These are phyloP conservation scores for Aplodontia rufa DNA, from an alignment of 2,113 vertebrate genomes.

Conservation along the genomic window DNA sequence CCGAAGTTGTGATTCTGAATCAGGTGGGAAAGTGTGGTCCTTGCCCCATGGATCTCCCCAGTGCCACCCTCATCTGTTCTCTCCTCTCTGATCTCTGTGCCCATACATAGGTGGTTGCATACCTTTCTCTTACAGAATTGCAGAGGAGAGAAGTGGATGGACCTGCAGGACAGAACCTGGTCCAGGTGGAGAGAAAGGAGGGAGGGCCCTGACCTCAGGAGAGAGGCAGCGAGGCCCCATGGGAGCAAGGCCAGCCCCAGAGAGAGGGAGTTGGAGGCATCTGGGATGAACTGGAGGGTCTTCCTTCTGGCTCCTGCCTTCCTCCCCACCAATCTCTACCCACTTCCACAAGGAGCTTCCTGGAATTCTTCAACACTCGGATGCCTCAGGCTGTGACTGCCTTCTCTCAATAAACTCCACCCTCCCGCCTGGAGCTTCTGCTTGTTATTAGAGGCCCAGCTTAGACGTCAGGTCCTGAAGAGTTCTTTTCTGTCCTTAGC, in stretches of 20 bases:
- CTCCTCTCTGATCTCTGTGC: not conserved
- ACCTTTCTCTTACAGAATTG: not conserved
- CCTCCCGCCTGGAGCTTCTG: not conserved
- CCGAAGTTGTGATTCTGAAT: not conserved
- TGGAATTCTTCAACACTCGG: not conserved
- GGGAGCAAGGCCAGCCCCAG: not conserved
- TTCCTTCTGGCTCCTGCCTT: not conserved
- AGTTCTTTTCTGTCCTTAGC: not conserved
- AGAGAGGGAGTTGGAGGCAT: not conserved
- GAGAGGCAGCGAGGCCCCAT: not conserved
- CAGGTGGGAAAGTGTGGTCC: not conserved
- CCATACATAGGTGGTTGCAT: no score
- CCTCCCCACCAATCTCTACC: not conserved
- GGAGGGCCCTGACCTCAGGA: not conserved
- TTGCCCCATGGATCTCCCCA: not conserved
- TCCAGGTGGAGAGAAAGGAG: not conserved
- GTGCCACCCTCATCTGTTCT: rapidly evolving
- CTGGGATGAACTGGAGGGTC: not conserved
- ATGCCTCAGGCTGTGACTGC: not conserved
- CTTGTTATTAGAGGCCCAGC: not conserved
- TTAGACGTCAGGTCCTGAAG: not conserved
- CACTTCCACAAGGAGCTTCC: not conserved
- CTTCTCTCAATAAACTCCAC: not conserved
- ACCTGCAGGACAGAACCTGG: not conserved
- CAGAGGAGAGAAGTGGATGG: not conserved